Evolutionary conservation across 2,113 vertebrate species (phyloP).

Genomic region (Prunella himalayana): DNA sequence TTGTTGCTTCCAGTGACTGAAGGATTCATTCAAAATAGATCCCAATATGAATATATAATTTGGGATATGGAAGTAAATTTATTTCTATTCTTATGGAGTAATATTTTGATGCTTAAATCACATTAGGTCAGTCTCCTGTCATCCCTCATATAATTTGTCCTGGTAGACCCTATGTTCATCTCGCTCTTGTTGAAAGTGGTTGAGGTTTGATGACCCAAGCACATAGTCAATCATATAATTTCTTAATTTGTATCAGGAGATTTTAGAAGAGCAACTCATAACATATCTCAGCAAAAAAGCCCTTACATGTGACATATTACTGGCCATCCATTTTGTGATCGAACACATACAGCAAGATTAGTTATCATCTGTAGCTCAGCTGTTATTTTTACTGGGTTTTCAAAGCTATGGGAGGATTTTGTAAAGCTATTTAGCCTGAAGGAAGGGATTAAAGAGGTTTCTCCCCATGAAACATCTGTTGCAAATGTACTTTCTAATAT

Average conservation of each 20-base stretch:
- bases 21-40: background rate
- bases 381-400: conserved; percentile 60
- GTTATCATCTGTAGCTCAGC: conserved; percentile 59
- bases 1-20: background rate
- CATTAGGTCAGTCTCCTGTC: background rate
- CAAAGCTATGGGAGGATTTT: conserved; percentile 57
- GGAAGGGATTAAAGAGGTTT: conserved; percentile 63
- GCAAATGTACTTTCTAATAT: conserved; percentile 42
- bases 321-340: background rate
- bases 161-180: background rate
- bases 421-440: conserved; percentile 65
- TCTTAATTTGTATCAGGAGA: background rate
- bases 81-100: background rate
- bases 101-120: background rate
- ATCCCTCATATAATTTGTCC: background rate
- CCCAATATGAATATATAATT: background rate
- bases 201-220: background rate
- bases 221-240: background rate
- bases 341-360: background rate
- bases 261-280: background rate
- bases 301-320: background rate
- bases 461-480: conserved; percentile 61
- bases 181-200: background rate
- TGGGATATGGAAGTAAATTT: background rate
- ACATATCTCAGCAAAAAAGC: background rate